phyloP scores from a whole-genome alignment of 2,797 vertebrate species.

The Trachurus trachurus region DNA sequence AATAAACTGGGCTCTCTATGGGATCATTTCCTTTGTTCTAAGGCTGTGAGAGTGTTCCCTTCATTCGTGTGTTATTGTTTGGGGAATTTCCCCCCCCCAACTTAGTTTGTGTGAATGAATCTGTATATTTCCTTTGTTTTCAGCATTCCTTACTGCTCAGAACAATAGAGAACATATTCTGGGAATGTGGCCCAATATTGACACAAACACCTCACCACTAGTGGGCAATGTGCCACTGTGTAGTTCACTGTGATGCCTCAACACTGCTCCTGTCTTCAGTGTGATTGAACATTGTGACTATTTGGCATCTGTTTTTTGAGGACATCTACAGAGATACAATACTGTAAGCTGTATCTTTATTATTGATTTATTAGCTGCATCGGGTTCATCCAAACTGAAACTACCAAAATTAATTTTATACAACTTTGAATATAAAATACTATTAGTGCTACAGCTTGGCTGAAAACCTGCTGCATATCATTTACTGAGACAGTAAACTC shows the following conservation, averaged over 20 bases:
- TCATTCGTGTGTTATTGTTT: slow-evolving; percentile 20
- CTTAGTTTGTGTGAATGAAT: slow-evolving; percentile 10
- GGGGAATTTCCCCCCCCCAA: slow-evolving; percentile 3
- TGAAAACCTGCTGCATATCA: too few species aligned
- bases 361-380: too few species aligned
- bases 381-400: too few species aligned
- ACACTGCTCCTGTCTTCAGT: not conserved
- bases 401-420: too few species aligned
- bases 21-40: slow-evolving; percentile 4
- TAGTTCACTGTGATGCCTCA: not conserved
- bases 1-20: slow-evolving; percentile 1
- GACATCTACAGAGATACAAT: not conserved
- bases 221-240: slow-evolving; percentile 30
- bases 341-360: too few species aligned
- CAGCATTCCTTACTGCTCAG: slow-evolving; percentile 21
- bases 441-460: too few species aligned
- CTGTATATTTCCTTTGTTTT: slow-evolving; percentile 26
- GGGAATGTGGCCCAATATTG: slow-evolving; percentile 23
- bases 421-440: too few species aligned
- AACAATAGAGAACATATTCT: slow-evolving; percentile 46
- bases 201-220: slow-evolving; percentile 33
- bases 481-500: too few species aligned
- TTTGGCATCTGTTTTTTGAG: not conserved
- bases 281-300: too few species aligned
- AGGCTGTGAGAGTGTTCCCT: not conserved